These are phyloP conservation scores for Hirundichthys speculiger DNA, from an alignment of 2,113 vertebrate species.

Conservation along the genomic window DNA sequence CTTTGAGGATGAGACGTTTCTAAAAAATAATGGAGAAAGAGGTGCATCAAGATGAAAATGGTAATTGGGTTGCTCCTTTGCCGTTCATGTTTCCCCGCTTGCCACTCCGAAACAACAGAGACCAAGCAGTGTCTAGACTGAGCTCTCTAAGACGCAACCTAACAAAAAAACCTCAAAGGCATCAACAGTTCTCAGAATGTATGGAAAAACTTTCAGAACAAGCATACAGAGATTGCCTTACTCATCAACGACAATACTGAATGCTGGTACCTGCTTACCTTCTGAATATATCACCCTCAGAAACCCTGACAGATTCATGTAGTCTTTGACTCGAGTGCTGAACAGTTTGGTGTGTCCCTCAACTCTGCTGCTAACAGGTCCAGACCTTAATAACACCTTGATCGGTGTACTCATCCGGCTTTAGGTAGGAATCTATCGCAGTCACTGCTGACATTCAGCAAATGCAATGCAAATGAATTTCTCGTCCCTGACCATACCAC, in stretches of 20 bases:
- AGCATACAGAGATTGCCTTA: not conserved
- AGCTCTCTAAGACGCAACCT: no score
- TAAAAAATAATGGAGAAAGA: not conserved
- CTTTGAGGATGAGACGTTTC: not conserved
- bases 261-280: not conserved
- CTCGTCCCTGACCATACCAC: not conserved
- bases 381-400: not conserved
- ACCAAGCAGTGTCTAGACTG: not conserved
- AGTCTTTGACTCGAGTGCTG: no score
- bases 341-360: no score
- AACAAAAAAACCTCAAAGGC: no score
- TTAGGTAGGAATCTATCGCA: not conserved
- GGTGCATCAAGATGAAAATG: not conserved
- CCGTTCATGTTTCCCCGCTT: not conserved
- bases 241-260: not conserved
- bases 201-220: not conserved
- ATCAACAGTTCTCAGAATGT: no score
- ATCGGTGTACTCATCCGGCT: not conserved
- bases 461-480: not conserved
- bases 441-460: not conserved
- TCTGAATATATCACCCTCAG: not conserved
- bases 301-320: not conserved
- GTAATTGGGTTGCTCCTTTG: not conserved
- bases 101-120: not conserved
- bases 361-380: not conserved